Base-by-base conservation (phyloP, 2,888 invertebrate genomes). In the Sarcophaga caerulescens region DNA sequence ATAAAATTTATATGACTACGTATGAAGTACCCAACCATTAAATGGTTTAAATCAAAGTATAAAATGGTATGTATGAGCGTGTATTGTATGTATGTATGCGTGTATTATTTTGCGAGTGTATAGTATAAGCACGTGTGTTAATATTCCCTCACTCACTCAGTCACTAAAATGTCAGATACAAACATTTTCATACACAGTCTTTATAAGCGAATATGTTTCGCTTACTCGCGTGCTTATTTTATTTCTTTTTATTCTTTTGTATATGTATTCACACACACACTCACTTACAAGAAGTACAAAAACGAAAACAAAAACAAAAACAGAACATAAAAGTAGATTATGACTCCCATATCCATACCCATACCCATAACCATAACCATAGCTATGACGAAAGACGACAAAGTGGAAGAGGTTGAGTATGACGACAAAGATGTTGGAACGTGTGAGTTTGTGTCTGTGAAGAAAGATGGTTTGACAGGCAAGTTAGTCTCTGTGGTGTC, bases 121-220 rank as follows among this genome's bases (percentile, higher is more conserved):
- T 19, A 52, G n/a, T 25, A 81, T 78, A 69, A 86, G 69, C 0
- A 70, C 83, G 80, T 81, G 85, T 83, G 85, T 83, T 83, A 73
- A 85, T 79, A 83, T 74, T 85, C 66, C 63, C 69, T 73, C 47
- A 45, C 66, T 52, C 4, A 52, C 17, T 17, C n/a, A n/a, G n/a
- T n/a, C 14, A 52, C 14, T 14, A 52, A 52, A 52, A 52, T 52
- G 17, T 52, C 52, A 17, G 52, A 52, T 52, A 52, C 52, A 52
- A 52, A 52, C 17, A 52, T 3, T 12, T 52, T 17, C 52, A 52
- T 52, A 52, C 52, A 52, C 52, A 52, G 52, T 52, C 17, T 52
- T 47, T 52, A 25, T 17, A 35, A 19, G 63, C 35, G 52, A 52
- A 52, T 52, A 52, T 14, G 17, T 52, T 52, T 52, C 52, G 17